Percentiles rank a stretch among this genome's conserved stretches.
Conservation (phyloP, 2,113 vertebrate species). For the Craseonycteris thonglongyai region DNA sequence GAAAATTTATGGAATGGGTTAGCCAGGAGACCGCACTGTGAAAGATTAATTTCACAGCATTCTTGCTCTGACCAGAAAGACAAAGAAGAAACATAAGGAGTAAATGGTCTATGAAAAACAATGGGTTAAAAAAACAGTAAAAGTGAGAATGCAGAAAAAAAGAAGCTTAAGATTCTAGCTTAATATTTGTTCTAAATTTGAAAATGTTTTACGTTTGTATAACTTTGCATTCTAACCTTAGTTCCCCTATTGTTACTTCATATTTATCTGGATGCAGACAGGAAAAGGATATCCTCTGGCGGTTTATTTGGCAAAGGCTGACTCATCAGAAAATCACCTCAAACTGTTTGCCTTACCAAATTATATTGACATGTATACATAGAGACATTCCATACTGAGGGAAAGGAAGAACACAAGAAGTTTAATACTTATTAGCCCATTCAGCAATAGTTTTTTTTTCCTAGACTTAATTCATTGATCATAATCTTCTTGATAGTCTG, state of each 20-base stretch:
- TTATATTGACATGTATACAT: not conserved
- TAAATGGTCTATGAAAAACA: not conserved
- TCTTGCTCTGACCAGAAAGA: not conserved
- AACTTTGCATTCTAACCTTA: not conserved
- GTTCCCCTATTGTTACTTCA: conserved; percentile 44
- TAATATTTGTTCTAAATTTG: conserved; percentile 24
- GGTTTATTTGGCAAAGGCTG: conserved; percentile 49
- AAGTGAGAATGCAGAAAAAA: not conserved
- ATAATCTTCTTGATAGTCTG: not conserved
- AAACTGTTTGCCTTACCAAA: conserved; percentile 11
- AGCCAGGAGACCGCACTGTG: not conserved
- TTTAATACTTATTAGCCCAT: not conserved
- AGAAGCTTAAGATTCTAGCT: not conserved
- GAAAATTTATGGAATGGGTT: not conserved
- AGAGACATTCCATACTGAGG: not conserved
- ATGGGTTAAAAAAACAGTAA: not conserved
- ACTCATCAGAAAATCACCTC: conserved; percentile 49
- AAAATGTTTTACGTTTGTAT: conserved; percentile 9
- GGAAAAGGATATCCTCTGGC: conserved; percentile 51
- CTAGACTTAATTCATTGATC: not conserved
- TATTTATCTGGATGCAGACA: conserved; percentile 42
- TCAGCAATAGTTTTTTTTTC: not conserved
- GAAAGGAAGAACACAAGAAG: not conserved
- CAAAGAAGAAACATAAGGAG: not conserved
- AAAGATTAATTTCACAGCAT: not conserved